Base-by-base conservation (phyloP, 1,140 invertebrate species). In the Achatina immaculata region DNA sequence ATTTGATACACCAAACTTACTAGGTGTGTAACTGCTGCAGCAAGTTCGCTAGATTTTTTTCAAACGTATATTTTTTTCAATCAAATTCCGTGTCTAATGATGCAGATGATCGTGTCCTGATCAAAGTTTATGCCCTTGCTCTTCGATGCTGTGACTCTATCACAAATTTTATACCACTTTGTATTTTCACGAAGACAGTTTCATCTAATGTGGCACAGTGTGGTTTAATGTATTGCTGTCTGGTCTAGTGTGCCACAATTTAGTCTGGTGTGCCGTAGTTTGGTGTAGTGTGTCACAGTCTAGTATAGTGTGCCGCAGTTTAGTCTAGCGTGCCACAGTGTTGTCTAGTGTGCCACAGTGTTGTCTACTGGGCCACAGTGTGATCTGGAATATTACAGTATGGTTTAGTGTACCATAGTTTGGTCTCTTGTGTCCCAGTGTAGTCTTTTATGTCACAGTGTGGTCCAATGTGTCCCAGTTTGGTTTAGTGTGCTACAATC, bases 351-450 rank as follows among this genome's bases (percentile, higher is more conserved):
- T 84, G 40, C n/a, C 80, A 42, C 42, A 66, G 73, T 83, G 81
- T 83, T 43, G 69, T 83, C 43, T 76, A 48, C 42, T 83, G 43
- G 76, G 58, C 51, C 81, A 43, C 71, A 48, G 78, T 83, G 79
- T 81, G 58, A 68, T 82, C 66, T 43, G 43, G 48, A 72, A 68
- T 73, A 58, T 62, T 82, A 69, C 42, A 55, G 81, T 82, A 66
- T 73, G 31, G 69, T 82, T 40, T 80, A 38, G 66, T 82, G 69
- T 58, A 42, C 66, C 80, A 66, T 43, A 65, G 77, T 79, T 65
- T 80, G 36, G 81, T 80, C 66, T 43, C 38, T 51, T 82, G 77
- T 28, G n/a, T 40, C 80, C 66, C n/a, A 51, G 45, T 80, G 48
- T 48, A 16, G 66, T 69, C 16, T 36, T 3, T 7, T 48, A 28